These are phyloP conservation scores for Phrynocephalus vlangalii DNA, from an alignment of 2,797 vertebrate genomes.

Conservation along the genomic window DNA sequence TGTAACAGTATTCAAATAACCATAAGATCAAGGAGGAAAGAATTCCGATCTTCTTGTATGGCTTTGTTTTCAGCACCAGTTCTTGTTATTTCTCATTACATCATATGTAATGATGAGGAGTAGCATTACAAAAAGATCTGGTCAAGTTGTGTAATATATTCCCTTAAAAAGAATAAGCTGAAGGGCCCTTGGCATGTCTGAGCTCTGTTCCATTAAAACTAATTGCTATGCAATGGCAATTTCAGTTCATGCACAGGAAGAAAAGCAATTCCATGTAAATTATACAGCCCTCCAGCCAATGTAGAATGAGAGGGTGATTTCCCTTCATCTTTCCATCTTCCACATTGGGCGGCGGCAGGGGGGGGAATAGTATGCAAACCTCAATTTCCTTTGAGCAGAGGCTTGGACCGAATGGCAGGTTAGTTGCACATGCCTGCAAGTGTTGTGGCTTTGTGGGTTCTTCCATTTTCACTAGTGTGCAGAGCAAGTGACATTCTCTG, in stretches of 20 bases:
- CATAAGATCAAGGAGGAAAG: conserved; percentile 7
- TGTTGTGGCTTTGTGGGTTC: background rate
- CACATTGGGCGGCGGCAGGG: background rate
- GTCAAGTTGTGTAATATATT: conserved; percentile 61
- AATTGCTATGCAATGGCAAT: conserved; percentile 67
- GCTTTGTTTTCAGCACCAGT: conserved; percentile 15
- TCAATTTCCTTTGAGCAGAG: background rate
- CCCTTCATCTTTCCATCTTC: conserved; percentile 32
- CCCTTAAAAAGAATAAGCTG: conserved; percentile 67
- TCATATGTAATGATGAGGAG: conserved; percentile 42
- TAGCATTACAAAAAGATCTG: conserved; percentile 32
- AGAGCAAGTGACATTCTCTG: background rate
- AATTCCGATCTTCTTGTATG: conserved; percentile 2
- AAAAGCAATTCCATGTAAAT: conserved; percentile 62
- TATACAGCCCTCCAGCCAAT: conserved; percentile 57
- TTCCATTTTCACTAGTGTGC: background rate
- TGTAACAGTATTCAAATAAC: background rate
- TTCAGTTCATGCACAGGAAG: conserved; percentile 62
- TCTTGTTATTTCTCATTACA: no score
- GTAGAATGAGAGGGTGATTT: conserved; percentile 38
- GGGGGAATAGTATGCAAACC: conserved; percentile 13
- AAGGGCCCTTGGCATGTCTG: conserved; percentile 67
- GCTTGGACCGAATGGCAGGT: background rate
- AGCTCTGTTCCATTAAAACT: conserved; percentile 72
- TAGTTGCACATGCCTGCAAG: background rate